Conservation (phyloP, 2,797 vertebrate species). For the Allenopithecus nigroviridis region DNA sequence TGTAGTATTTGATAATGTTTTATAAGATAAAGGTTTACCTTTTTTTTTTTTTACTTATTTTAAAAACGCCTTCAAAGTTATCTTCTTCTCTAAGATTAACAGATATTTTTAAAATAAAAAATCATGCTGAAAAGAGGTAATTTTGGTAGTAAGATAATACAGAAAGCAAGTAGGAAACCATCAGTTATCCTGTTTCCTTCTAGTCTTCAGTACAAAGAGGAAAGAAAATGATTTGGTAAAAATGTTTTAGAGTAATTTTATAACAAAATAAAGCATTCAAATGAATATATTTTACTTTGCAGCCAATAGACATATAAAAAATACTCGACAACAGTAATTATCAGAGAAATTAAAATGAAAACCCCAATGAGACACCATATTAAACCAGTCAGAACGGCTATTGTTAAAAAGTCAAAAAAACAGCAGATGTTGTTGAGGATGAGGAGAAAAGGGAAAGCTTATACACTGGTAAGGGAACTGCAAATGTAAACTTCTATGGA, state of each 20-base stretch:
- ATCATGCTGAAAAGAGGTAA: not conserved
- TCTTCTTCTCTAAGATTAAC: not conserved
- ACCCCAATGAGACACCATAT: not conserved
- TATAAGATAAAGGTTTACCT: not conserved
- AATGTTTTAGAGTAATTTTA: not conserved
- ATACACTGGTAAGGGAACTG: not conserved
- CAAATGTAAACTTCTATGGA: not conserved
- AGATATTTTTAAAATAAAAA: not conserved
- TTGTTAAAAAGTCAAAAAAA: not conserved
- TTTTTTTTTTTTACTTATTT: not conserved
- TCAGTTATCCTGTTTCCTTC: not conserved
- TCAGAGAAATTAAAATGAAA: not conserved
- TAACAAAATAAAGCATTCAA: not conserved
- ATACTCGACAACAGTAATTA: not conserved
- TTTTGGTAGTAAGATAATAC: not conserved
- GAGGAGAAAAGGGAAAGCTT: not conserved
- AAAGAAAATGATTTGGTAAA: not conserved
- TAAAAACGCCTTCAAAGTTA: not conserved
- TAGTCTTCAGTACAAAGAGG: not conserved
- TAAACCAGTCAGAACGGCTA: not conserved
- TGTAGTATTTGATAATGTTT: not conserved
- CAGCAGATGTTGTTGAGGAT: not conserved
- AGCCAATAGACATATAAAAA: not conserved
- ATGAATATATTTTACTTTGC: not conserved
- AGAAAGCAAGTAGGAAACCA: not conserved